phyloP scores from a whole-genome alignment of 2,113 vertebrate genomes.

The Amphiprion percula region DNA sequence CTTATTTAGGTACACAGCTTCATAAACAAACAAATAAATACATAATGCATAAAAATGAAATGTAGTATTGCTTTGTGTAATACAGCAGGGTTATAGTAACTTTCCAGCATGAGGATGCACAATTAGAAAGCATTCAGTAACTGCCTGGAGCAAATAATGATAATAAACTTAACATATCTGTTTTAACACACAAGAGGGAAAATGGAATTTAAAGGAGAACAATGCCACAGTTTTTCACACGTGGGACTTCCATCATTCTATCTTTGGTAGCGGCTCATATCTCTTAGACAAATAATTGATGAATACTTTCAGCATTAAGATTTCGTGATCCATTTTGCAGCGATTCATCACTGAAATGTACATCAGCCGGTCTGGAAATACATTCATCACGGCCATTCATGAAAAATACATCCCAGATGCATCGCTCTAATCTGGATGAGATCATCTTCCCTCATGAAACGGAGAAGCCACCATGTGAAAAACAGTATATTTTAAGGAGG shows the following conservation, averaged over 20 bases:
- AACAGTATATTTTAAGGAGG: not conserved
- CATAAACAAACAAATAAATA: conserved; percentile 2
- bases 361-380: conserved; percentile 34
- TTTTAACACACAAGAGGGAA: not conserved
- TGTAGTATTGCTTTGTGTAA: conserved; percentile 28
- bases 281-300: conserved; percentile 60
- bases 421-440: not conserved
- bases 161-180: conserved; percentile 5
- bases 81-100: not conserved
- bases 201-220: not conserved
- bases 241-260: conserved; percentile 37
- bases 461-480: not conserved
- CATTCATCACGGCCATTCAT: conserved; percentile 52
- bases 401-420: conserved; percentile 37
- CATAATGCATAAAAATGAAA: not conserved
- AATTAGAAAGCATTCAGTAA: conserved; percentile 10
- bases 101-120: conserved; percentile 8
- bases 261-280: conserved; percentile 61
- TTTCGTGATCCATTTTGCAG: conserved; percentile 19
- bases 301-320: conserved; percentile 47
- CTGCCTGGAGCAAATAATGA: conserved; percentile 7
- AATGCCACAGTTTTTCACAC: conserved; percentile 35
- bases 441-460: not conserved
- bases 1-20: not conserved
- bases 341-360: conserved; percentile 47